phyloP scores from a whole-genome alignment of 2,888 invertebrate genomes.

The Leucophora obtusa region DNA sequence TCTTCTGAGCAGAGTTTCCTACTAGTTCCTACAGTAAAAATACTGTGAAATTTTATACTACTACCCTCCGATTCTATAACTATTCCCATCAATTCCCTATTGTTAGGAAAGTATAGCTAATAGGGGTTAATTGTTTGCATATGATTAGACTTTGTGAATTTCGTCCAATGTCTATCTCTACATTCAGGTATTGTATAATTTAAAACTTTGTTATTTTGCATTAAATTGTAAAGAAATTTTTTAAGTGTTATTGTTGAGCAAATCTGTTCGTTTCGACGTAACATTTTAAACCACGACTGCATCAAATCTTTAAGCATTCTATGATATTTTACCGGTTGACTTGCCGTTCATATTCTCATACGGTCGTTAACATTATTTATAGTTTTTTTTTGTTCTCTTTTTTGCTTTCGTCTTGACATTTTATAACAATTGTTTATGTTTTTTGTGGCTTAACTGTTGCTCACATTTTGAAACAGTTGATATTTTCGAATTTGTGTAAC shows the following conservation, averaged over 20 bases:
- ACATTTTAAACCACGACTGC: background rate
- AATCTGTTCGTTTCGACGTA: background rate
- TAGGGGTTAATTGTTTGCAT: slow-evolving; percentile 26
- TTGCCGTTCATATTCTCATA: slow-evolving; percentile 22
- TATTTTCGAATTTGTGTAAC: slow-evolving; percentile 16
- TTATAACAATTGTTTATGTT: slow-evolving; percentile 46
- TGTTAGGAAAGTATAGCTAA: too few species aligned
- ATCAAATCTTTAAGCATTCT: background rate
- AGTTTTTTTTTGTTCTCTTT: slow-evolving; percentile 16
- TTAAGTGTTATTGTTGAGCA: background rate
- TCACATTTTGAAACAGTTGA: slow-evolving; percentile 21
- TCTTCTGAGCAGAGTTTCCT: too few species aligned
- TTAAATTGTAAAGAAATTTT: background rate
- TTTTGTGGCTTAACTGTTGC: slow-evolving; percentile 13
- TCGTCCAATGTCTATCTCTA: background rate
- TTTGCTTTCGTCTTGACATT: slow-evolving; percentile 13
- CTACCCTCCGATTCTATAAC: too few species aligned
- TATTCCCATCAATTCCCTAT: too few species aligned
- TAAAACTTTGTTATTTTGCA: background rate
- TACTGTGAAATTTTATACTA: too few species aligned
- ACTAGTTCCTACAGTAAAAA: too few species aligned
- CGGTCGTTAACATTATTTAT: slow-evolving; percentile 59
- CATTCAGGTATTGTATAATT: background rate
- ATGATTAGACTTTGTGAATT: slow-evolving; percentile 17
- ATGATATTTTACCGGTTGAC: background rate